Percentiles rank a stretch among this genome's conserved stretches.
Evolutionary conservation across 2,888 invertebrate genomes (phyloP).

Genomic region (Sisyra terminalis): DNA sequence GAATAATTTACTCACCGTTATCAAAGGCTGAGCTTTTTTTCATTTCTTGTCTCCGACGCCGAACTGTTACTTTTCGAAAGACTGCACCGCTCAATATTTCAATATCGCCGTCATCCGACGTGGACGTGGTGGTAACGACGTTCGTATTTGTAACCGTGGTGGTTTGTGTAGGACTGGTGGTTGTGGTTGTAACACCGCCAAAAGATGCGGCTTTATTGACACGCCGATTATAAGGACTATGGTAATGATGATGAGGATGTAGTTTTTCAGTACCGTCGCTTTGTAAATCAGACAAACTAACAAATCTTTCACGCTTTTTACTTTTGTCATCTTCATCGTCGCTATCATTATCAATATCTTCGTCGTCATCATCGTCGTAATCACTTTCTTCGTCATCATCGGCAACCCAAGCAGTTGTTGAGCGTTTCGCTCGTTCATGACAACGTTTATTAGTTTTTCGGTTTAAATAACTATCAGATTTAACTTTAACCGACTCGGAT

Average conservation of each 20-base stretch:
- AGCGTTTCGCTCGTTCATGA: constrained; percentile 1
- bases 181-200: too few species aligned
- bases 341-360: neutral
- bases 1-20: constrained; percentile 21
- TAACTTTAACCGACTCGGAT: constrained; percentile 4
- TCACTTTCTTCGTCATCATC: constrained; percentile 5
- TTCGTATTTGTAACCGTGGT: neutral
- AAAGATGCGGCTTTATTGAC: too few species aligned
- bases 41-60: constrained; percentile 33
- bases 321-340: constrained; percentile 7
- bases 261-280: too few species aligned
- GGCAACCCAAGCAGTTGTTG: neutral
- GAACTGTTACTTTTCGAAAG: constrained; percentile 45
- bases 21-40: constrained; percentile 25
- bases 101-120: constrained; percentile 24
- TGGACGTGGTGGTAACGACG: constrained; percentile 3
- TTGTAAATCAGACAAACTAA: too few species aligned
- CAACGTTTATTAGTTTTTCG: constrained; percentile 9
- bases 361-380: constrained; percentile 3
- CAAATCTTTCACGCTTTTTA: constrained; percentile 4
- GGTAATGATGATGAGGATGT: too few species aligned
- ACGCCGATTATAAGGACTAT: too few species aligned
- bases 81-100: constrained; percentile 45
- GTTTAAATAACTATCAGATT: constrained; percentile 9
- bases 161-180: neutral